Base-by-base conservation (phyloP, 2,113 vertebrate species). In the Periophthalmodon schlosseri region DNA sequence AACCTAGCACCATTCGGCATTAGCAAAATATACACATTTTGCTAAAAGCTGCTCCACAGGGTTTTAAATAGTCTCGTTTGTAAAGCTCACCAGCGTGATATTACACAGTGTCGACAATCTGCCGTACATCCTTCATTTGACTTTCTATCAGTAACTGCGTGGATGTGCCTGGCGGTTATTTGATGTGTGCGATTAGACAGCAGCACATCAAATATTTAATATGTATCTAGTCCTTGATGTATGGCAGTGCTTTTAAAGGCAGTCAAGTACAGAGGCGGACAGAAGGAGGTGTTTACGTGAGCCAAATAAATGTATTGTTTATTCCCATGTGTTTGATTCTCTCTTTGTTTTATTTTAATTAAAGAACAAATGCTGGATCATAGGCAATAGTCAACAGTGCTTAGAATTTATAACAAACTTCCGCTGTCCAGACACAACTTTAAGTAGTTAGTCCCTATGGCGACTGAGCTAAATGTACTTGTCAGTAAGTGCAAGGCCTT, bases 91-190 rank as follows among this genome's bases (percentile, higher is more conserved):
- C 67, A 73, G 21, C 20, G 11, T 85, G 73, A 80, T 72, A 78
- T 83, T 81, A 73, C 58, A 84, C 39, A 75, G 73, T 64, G 77
- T 75, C 5, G 23, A 74, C 74, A 84, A 68, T 76, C 70, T 72
- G 71, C 75, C 65, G 23, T 74, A 56, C 12, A 71, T 85, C 70
- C 79, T 74, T 76, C 79, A 80, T 82, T 80, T 80, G 72, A 82
- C 73, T 69, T 79, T 79, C 73, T 75, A 33, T 82, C 68, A 52
- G 70, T 78, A 72, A 52, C 50, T 66, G 47, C 34, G 33, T n/a
- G 0, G 24, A 46, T 58, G 18, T 50, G 58, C 52, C 64, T 75
- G 65, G 7, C 3, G 13, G 23, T 44, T 18, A 46, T 74, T 63
- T 78, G 23, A 77, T 75, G 39, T 68, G n/a, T 46, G 21, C 24